These are phyloP conservation scores for Amazona vittata DNA, from an alignment of 2,113 vertebrate species.

Conservation along the genomic window DNA sequence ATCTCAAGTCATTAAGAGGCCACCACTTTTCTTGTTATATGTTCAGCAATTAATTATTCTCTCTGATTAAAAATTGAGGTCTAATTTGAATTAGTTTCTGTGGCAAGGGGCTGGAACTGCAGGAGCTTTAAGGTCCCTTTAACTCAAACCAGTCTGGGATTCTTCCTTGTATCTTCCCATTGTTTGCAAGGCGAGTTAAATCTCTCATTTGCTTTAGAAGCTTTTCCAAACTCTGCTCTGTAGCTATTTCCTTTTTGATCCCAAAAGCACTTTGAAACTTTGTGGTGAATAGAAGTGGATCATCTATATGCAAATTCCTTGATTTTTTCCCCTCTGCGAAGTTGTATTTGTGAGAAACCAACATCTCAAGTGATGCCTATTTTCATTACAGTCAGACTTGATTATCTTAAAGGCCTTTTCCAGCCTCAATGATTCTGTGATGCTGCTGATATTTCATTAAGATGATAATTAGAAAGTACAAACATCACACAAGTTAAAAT, in stretches of 20 bases:
- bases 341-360: not conserved
- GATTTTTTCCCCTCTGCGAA: not conserved
- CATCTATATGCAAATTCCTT: constrained; percentile 4
- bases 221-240: not conserved
- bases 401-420: not conserved
- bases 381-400: not conserved
- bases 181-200: not conserved
- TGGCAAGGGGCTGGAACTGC: not conserved
- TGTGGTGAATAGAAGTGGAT: not conserved
- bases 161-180: not conserved
- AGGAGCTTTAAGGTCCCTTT: not conserved
- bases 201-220: not conserved
- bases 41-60: not conserved
- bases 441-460: not conserved
- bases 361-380: not conserved
- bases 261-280: not conserved
- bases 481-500: not conserved
- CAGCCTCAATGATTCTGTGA: not conserved
- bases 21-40: not conserved
- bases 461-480: not conserved
- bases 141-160: not conserved
- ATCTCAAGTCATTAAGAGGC: not conserved
- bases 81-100: not conserved
- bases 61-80: not conserved
- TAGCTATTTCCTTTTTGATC: not conserved